Evolutionary conservation across 2,113 vertebrate genomes (phyloP).

Genomic region (Notothenia rossii): DNA sequence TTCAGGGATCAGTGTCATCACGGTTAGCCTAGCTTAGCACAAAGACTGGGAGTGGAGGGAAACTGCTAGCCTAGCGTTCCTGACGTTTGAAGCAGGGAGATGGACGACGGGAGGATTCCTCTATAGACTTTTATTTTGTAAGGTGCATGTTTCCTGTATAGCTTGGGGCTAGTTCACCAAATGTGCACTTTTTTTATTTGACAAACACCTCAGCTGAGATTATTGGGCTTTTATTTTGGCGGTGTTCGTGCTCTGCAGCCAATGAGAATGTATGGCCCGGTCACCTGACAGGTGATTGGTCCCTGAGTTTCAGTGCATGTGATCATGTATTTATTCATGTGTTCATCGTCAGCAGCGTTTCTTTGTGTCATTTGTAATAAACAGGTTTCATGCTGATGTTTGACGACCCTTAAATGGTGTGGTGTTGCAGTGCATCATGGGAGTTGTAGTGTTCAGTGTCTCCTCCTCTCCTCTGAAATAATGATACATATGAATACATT

Average conservation of each 20-base stretch:
- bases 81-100: not conserved
- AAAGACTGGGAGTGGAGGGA: conserved; percentile 2
- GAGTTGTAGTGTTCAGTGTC: too few relatives aligned
- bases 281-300: conserved; percentile 48
- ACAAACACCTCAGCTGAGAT: not conserved
- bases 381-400: conserved; percentile 61
- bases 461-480: too few relatives aligned
- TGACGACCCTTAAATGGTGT: not conserved
- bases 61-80: conserved; percentile 3
- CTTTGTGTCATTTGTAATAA: conserved; percentile 80
- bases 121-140: conserved; percentile 49
- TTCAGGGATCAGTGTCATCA: not conserved
- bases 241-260: conserved; percentile 34
- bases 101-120: not conserved
- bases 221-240: conserved; percentile 5
- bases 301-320: conserved; percentile 55
- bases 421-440: too few relatives aligned
- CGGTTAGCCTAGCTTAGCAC: conserved; percentile 45
- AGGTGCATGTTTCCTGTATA: conserved; percentile 53
- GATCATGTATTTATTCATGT: conserved; percentile 9
- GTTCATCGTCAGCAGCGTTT: conserved; percentile 44
- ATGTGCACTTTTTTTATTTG: conserved; percentile 73
- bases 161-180: conserved; percentile 62
- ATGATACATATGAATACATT: too few relatives aligned
- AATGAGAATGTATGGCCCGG: conserved; percentile 63